phyloP scores from a whole-genome alignment of 2,113 vertebrate genomes.

The Phasianus colchicus region DNA sequence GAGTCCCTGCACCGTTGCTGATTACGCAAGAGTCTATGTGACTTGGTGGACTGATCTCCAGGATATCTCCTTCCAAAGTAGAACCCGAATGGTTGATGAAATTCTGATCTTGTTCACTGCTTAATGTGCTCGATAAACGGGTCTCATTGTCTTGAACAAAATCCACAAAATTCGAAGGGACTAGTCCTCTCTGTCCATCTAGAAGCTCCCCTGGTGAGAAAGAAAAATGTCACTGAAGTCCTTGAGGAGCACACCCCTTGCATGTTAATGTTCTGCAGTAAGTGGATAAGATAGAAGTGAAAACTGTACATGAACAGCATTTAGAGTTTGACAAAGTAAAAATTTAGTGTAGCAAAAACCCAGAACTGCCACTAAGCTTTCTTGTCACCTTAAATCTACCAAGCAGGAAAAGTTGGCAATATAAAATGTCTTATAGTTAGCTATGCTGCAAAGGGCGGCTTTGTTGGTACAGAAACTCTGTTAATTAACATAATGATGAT shows the following conservation, averaged over 20 bases:
- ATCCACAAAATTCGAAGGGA: constrained; percentile 98
- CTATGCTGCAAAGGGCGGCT: background rate
- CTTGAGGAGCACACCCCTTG: background rate
- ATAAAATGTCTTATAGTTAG: constrained; percentile 42
- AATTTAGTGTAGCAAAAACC: background rate
- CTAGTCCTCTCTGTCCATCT: constrained; percentile 93
- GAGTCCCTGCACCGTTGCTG: constrained; percentile 84
- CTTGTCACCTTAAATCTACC: constrained; percentile 5
- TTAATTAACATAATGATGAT: constrained; percentile 43
- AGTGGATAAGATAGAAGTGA: background rate
- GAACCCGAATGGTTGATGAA: constrained; percentile 60
- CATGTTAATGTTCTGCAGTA: background rate
- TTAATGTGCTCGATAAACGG: constrained; percentile 71
- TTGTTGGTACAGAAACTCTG: constrained; percentile 33
- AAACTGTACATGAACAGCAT: background rate
- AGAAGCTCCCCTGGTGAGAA: constrained; percentile 89
- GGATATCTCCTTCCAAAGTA: constrained; percentile 60
- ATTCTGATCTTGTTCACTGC: constrained; percentile 88
- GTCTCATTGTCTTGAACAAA: constrained; percentile 90
- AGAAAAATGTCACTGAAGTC: background rate
- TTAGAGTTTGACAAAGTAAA: background rate
- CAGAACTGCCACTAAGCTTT: background rate
- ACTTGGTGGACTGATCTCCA: constrained; percentile 79
- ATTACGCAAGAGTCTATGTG: constrained; percentile 62
- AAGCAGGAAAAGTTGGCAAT: constrained; percentile 35